A percentile compares a stretch with the other conserved stretches of the same genome.
Evolutionary conservation across 37 sponge, comb jelly and placozoan species (phyloP).

Genomic region (Chondrilla cf. caribensis): DNA sequence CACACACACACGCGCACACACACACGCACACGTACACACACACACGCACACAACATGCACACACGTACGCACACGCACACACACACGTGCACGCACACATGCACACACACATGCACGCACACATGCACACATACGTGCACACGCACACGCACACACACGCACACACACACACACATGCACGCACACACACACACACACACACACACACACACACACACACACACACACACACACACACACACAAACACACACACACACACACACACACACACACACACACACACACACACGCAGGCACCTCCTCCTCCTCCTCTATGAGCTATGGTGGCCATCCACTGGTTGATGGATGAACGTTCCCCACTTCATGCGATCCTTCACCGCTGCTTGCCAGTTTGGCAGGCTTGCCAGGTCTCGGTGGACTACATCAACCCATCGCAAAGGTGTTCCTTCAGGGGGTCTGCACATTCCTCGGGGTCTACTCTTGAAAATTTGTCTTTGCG

Average conservation of each 20-base stretch:
- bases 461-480: not conserved
- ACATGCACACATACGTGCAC: too few species aligned
- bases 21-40: too few species aligned
- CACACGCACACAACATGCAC: too few species aligned
- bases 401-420: too few species aligned
- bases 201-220: slow-evolving; percentile 24
- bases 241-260: too few species aligned
- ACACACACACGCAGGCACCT: too few species aligned
- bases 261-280: slow-evolving; percentile 22
- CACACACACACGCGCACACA: too few species aligned
- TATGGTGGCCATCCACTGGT: not conserved
- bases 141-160: too few species aligned
- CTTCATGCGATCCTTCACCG: not conserved
- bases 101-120: too few species aligned
- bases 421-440: not conserved
- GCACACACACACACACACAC: slow-evolving; percentile 28
- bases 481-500: not conserved
- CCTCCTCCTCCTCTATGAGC: not conserved
- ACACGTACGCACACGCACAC: too few species aligned
- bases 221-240: slow-evolving; percentile 17
- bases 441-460: not conserved
- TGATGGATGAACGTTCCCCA: not conserved
- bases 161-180: too few species aligned
- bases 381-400: not conserved
- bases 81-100: too few species aligned